phyloP scores from a whole-genome alignment of 2,888 invertebrate species.

The Crossocerus cetratus region DNA sequence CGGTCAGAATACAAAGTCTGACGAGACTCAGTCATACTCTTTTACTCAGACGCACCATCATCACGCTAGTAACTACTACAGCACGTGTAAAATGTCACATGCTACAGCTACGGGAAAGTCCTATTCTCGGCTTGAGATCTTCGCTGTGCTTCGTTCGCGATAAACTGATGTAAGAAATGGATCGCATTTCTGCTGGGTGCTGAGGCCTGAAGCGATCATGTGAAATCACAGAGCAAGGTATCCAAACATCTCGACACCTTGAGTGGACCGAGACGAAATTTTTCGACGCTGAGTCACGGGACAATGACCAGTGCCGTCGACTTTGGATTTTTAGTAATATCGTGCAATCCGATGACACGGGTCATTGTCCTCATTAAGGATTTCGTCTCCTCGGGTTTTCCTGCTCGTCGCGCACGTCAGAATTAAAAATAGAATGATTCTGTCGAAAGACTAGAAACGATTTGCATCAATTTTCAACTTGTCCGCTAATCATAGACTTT shows the following conservation, averaged over 20 bases:
- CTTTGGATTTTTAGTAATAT: slow-evolving; percentile 38
- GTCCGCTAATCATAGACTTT: not conserved
- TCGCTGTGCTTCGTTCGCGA: too few relatives aligned
- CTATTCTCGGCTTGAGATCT: too few relatives aligned
- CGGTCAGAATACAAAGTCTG: too few relatives aligned
- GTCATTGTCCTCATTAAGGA: slow-evolving; percentile 22
- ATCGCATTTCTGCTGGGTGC: too few relatives aligned
- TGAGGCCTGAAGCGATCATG: slow-evolving; percentile 4
- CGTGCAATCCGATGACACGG: slow-evolving; percentile 26
- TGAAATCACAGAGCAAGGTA: slow-evolving; percentile 11
- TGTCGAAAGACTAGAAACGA: too few relatives aligned
- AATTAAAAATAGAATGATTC: not conserved
- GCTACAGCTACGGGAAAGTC: too few relatives aligned
- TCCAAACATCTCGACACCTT: slow-evolving; percentile 21
- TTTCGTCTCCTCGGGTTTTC: not conserved
- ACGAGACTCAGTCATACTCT: too few relatives aligned
- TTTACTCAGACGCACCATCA: too few relatives aligned
- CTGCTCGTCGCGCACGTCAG: not conserved
- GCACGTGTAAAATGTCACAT: too few relatives aligned
- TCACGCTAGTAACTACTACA: too few relatives aligned
- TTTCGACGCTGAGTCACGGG: slow-evolving; percentile 57
- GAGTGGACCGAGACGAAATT: slow-evolving; percentile 41
- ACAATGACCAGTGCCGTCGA: slow-evolving; percentile 49
- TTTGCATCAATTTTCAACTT: not conserved
- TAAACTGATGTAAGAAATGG: too few relatives aligned